A percentile compares a stretch with the other conserved stretches of the same genome.
These are phyloP conservation scores for Embiotoca jacksoni DNA, from an alignment of 2,113 vertebrate genomes.

Conservation along the genomic window DNA sequence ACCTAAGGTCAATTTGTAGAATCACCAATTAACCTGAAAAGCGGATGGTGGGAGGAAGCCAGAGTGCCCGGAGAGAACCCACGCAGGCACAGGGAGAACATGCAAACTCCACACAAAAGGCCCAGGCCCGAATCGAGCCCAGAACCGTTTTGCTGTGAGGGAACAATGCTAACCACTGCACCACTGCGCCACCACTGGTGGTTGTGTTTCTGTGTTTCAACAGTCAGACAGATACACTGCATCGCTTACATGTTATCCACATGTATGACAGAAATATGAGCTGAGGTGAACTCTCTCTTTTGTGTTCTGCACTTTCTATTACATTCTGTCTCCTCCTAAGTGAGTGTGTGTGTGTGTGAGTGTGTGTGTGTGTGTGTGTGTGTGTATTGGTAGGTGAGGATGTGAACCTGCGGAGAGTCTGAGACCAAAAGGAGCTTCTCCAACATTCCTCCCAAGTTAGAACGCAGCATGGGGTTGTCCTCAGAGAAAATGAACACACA, in stretches of 20 bases:
- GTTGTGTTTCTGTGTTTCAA: not conserved
- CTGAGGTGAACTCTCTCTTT: not conserved
- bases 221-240: not conserved
- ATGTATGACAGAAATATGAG: not conserved
- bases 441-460: slow-evolving; percentile 71
- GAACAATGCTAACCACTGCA: no score
- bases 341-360: slow-evolving; percentile 18
- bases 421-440: slow-evolving; percentile 57
- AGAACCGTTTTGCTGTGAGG: no score
- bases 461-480: slow-evolving; percentile 69
- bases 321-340: not conserved
- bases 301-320: slow-evolving; percentile 2
- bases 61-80: no score
- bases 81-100: no score
- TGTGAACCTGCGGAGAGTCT: slow-evolving; percentile 41
- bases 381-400: not conserved
- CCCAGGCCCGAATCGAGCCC: no score
- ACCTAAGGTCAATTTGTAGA: no score
- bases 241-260: not conserved
- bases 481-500: slow-evolving; percentile 38
- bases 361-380: slow-evolving; percentile 15
- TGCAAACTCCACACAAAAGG: no score
- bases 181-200: not conserved
- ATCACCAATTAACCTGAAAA: no score
- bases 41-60: no score